A percentile compares a stretch with the other conserved stretches of the same genome.
phyloP scores from a whole-genome alignment of 2,797 vertebrate genomes.

The Ctenopoma multispine region DNA sequence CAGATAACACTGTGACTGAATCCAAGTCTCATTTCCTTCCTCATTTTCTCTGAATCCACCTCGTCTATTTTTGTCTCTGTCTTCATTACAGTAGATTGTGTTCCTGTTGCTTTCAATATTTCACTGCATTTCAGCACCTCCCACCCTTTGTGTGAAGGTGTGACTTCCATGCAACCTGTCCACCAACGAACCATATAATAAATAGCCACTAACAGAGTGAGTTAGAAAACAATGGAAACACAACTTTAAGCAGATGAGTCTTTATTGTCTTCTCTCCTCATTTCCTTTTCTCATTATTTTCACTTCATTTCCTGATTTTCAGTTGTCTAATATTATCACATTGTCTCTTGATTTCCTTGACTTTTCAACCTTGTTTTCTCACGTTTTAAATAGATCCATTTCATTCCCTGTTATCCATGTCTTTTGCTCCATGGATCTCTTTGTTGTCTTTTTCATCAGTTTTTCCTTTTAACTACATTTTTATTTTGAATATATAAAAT shows the following conservation, averaged over 20 bases:
- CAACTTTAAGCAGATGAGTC: slow-evolving; percentile 10
- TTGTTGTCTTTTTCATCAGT: neutral
- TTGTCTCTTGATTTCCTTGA: neutral
- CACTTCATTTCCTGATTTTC: slow-evolving; percentile 28
- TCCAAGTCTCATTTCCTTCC: slow-evolving; percentile 7
- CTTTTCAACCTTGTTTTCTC: neutral
- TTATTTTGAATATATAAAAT: neutral
- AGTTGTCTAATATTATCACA: slow-evolving; percentile 7
- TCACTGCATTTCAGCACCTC: neutral
- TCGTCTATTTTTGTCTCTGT: neutral
- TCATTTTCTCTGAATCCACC: slow-evolving; percentile 5
- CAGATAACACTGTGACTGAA: neutral
- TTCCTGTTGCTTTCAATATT: neutral
- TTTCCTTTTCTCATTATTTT: slow-evolving; percentile 40
- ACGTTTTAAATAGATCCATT: neutral
- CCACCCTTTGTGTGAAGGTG: neutral
- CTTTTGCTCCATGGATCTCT: neutral
- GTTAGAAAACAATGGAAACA: neutral
- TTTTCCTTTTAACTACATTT: neutral
- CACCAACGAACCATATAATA: slow-evolving; percentile 2
- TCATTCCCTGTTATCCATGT: neutral
- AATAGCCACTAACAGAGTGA: slow-evolving; percentile 1
- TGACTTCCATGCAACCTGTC: slow-evolving; percentile 11
- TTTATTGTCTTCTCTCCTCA: slow-evolving; percentile 31
- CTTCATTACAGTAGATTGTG: neutral